These are phyloP conservation scores for Lampris megalopsis DNA, from an alignment of 2,113 vertebrate species.

Conservation along the genomic window DNA sequence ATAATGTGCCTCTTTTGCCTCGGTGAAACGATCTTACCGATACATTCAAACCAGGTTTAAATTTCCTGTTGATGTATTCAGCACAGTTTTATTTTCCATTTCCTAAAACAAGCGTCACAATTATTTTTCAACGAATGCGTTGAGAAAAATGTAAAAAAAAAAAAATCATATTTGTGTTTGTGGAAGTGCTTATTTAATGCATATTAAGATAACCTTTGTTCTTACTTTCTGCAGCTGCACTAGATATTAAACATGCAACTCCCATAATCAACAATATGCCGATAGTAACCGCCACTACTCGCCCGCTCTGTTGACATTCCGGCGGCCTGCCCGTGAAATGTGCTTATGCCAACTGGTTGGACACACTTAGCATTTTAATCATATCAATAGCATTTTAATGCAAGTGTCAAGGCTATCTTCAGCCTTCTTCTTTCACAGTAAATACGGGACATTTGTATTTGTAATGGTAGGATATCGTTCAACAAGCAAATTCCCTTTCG, in stretches of 20 bases:
- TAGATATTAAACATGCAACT: constrained; percentile 77
- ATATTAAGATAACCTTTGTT: constrained; percentile 78
- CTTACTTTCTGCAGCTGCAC: constrained; percentile 44
- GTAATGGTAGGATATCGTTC: constrained; percentile 70
- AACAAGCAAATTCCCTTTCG: constrained; percentile 71
- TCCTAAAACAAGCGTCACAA: constrained; percentile 31
- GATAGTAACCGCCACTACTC: constrained; percentile 78
- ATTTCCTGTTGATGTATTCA: constrained; percentile 44
- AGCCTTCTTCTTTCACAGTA: constrained; percentile 62
- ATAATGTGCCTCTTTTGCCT: constrained; percentile 28
- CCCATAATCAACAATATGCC: constrained; percentile 79
- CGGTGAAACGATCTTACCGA: constrained; percentile 44
- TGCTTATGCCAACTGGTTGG: constrained; percentile 80
- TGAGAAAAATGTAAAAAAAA: constrained; percentile 19
- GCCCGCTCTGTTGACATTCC: constrained; percentile 75
- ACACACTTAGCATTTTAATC: constrained; percentile 81
- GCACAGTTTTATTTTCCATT: constrained; percentile 37
- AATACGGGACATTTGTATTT: constrained; percentile 74
- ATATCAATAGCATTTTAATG: constrained; percentile 80
- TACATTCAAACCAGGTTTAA: constrained; percentile 57
- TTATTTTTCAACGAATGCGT: constrained; percentile 41
- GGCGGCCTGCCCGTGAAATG: constrained; percentile 70
- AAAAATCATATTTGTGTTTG: constrained; percentile 39
- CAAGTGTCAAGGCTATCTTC: constrained; percentile 75
- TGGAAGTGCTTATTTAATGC: constrained; percentile 67